Evolutionary conservation across 2,113 vertebrate genomes (phyloP).

Genomic region (Pampusana beccarii): DNA sequence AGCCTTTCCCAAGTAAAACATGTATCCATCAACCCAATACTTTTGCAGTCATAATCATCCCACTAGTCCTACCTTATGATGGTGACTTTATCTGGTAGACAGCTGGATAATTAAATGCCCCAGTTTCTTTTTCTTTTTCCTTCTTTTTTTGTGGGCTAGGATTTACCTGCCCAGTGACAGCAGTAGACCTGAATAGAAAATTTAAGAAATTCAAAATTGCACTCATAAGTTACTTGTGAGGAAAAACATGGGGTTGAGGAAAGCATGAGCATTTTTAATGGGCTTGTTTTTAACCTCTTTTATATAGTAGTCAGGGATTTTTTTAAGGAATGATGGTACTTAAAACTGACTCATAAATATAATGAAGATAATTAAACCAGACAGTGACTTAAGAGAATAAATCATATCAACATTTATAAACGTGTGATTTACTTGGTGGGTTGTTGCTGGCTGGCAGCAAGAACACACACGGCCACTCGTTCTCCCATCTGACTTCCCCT

Average conservation of each 20-base stretch:
- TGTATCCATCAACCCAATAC: not conserved
- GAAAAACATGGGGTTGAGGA: not conserved
- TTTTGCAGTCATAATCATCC: not conserved
- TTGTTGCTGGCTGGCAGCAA: not conserved
- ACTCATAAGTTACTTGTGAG: not conserved
- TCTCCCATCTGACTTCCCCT: not conserved
- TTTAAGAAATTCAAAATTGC: not conserved
- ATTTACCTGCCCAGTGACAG: not conserved
- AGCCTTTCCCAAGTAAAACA: not conserved
- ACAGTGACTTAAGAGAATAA: not conserved
- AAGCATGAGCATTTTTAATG: not conserved
- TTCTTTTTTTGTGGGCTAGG: not conserved
- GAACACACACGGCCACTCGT: accelerated
- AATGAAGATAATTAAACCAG: not conserved
- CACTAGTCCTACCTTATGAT: not conserved
- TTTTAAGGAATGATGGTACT: not conserved
- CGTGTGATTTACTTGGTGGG: not conserved
- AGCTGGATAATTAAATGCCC: not conserved
- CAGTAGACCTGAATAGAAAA: not conserved
- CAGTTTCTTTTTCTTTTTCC: not conserved
- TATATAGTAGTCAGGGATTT: not conserved
- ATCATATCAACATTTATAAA: not conserved
- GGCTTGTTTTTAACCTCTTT: not conserved
- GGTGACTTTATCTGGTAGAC: not conserved
- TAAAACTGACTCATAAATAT: not conserved